Evolutionary conservation across 2,888 invertebrate species (phyloP).

Genomic region (Urechis unicinctus): DNA sequence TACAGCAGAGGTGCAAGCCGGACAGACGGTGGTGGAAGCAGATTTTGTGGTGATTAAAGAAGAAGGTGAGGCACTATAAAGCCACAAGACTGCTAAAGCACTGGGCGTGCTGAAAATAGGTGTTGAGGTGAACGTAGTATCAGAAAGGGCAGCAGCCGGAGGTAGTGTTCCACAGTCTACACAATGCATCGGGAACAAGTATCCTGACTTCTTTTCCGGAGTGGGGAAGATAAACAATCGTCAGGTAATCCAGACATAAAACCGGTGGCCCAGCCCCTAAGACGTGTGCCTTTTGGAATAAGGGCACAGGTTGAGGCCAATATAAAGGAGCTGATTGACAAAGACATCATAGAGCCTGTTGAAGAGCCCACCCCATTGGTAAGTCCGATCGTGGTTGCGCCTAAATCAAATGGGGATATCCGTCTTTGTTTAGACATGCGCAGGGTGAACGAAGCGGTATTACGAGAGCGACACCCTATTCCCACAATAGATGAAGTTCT

Average conservation of each 20-base stretch:
- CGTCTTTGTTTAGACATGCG: conserved; percentile 22
- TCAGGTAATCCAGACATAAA: not conserved
- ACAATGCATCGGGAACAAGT: too few relatives aligned
- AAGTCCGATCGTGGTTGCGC: too few relatives aligned
- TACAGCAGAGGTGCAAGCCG: not conserved
- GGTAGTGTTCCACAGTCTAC: too few relatives aligned
- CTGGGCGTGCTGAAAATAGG: not conserved
- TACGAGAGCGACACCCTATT: not conserved
- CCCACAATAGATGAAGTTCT: not conserved
- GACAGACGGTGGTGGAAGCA: not conserved
- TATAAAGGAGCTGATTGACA: conserved; percentile 9
- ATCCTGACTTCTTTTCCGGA: not conserved
- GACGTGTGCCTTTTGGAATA: not conserved
- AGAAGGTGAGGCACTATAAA: not conserved
- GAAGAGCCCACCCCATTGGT: conserved; percentile 12
- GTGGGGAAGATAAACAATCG: not conserved
- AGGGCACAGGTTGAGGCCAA: conserved; percentile 10
- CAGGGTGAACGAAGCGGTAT: not conserved
- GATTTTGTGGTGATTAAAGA: not conserved
- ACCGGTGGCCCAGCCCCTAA: not conserved
- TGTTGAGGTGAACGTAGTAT: not conserved
- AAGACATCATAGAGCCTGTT: conserved; percentile 17
- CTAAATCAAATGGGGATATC: conserved; percentile 20
- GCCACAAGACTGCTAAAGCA: not conserved
- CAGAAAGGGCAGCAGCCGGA: too few relatives aligned